phyloP scores from a whole-genome alignment of 2,888 invertebrate species.

The Dilophus febrilis region DNA sequence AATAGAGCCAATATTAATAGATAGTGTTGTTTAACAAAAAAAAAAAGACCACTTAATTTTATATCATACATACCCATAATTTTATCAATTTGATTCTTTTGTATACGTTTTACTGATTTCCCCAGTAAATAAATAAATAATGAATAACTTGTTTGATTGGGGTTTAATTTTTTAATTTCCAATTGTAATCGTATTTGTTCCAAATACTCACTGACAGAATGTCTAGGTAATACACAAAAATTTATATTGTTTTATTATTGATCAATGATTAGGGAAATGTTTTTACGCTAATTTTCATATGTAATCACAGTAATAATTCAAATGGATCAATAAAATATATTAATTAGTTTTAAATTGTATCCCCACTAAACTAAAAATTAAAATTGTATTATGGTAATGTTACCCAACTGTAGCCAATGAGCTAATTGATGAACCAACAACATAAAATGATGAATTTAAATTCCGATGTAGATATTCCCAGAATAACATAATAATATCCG shows the following conservation, averaged over 20 bases:
- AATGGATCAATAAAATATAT: no score
- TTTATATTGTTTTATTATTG: no score
- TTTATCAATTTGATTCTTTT: slow-evolving; percentile 24
- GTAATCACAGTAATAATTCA: no score
- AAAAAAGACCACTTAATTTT: no score
- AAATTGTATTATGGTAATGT: slow-evolving; percentile 3
- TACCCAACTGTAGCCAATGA: slow-evolving; percentile 28
- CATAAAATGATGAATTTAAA: slow-evolving; percentile 35
- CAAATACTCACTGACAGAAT: slow-evolving; percentile 21
- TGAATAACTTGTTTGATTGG: slow-evolving; percentile 32
- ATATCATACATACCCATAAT: slow-evolving; percentile 27
- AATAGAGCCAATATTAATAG: not conserved
- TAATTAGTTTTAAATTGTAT: no score
- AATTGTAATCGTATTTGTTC: slow-evolving; percentile 28
- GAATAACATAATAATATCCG: slow-evolving; percentile 32
- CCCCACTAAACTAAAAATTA: slow-evolving; percentile 3
- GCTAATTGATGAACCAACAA: slow-evolving; percentile 31
- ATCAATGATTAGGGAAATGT: no score
- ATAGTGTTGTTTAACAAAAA: no score
- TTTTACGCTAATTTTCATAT: no score
- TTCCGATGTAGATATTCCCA: slow-evolving; percentile 43
- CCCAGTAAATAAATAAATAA: slow-evolving; percentile 33
- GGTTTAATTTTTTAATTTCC: slow-evolving; percentile 16
- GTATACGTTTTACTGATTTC: slow-evolving; percentile 18
- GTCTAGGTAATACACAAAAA: slow-evolving; percentile 13